These are phyloP conservation scores for Sisor rabdophorus DNA, from an alignment of 2,113 vertebrate genomes.

Conservation along the genomic window DNA sequence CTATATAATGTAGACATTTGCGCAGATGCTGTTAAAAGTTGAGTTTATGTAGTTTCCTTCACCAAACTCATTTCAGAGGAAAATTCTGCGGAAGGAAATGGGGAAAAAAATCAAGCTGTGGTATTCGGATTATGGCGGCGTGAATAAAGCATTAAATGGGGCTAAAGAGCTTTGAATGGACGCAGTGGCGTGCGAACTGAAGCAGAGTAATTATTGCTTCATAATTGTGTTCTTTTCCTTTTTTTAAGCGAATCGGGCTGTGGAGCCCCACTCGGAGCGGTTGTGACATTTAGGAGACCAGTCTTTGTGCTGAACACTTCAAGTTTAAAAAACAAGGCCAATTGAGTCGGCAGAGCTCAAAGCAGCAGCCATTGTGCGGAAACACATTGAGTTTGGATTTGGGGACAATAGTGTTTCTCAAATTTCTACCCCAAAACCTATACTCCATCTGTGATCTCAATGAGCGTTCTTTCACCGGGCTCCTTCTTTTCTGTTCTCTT, in stretches of 20 bases:
- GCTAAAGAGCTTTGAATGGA: conserved; percentile 71
- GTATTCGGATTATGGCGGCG: conserved; percentile 71
- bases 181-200: conserved; percentile 69
- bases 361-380: conserved; percentile 82
- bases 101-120: conserved; percentile 58
- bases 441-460: conserved; percentile 98
- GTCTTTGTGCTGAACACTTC: conserved; percentile 88
- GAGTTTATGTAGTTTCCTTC: neutral
- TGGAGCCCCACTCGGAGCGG: conserved; percentile 71
- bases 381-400: conserved; percentile 96
- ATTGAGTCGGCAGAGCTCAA: conserved; percentile 89
- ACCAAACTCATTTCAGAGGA: conserved; percentile 30
- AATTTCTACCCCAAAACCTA: conserved; percentile 93
- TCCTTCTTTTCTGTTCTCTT: conserved; percentile 76
- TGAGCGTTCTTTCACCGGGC: conserved; percentile 82
- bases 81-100: conserved; percentile 38
- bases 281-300: conserved; percentile 85
- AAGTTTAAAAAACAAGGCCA: conserved; percentile 96
- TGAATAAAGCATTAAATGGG: conserved; percentile 73
- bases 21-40: neutral
- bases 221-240: conserved; percentile 75
- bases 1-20: neutral
- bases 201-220: conserved; percentile 79
- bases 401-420: conserved; percentile 97
- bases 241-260: conserved; percentile 61